Percentiles rank a stretch among this genome's conserved stretches.
Conservation (phyloP, 1,140 invertebrate species). For the Polypedilum vanderplanki region DNA sequence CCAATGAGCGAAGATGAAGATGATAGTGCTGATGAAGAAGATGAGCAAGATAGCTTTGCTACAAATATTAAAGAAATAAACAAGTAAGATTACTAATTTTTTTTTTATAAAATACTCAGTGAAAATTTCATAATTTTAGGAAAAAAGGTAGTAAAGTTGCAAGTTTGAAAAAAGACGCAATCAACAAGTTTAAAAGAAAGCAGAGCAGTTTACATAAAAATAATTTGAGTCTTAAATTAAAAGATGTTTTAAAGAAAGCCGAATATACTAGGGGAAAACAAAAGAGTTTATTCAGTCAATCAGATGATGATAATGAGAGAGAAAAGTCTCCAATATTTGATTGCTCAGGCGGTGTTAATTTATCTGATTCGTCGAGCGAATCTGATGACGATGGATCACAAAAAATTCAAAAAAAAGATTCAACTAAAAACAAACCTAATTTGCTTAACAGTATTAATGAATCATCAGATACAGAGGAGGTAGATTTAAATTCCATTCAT, state of each 20-base stretch:
- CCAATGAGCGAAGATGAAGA: not conserved
- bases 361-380: slow-evolving; percentile 41
- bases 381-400: slow-evolving; percentile 35
- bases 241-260: not conserved
- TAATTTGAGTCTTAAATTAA: not conserved
- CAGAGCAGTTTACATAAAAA: not conserved
- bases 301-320: not conserved
- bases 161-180: not conserved
- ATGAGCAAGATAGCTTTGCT: not conserved
- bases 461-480: not conserved
- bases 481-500: slow-evolving; percentile 15
- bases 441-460: not conserved
- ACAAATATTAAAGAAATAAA: not conserved
- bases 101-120: not conserved
- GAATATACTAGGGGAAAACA: not conserved
- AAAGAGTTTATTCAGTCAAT: not conserved
- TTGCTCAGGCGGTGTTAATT: slow-evolving; percentile 40
- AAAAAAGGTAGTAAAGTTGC: not conserved
- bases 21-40: not conserved
- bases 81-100: not conserved
- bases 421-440: not conserved
- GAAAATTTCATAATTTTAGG: not conserved
- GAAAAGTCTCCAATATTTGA: slow-evolving; percentile 39
- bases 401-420: not conserved
- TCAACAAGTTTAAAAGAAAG: not conserved